phyloP scores from a whole-genome alignment of 2,888 invertebrate species.

The Stegophylla sp. region DNA sequence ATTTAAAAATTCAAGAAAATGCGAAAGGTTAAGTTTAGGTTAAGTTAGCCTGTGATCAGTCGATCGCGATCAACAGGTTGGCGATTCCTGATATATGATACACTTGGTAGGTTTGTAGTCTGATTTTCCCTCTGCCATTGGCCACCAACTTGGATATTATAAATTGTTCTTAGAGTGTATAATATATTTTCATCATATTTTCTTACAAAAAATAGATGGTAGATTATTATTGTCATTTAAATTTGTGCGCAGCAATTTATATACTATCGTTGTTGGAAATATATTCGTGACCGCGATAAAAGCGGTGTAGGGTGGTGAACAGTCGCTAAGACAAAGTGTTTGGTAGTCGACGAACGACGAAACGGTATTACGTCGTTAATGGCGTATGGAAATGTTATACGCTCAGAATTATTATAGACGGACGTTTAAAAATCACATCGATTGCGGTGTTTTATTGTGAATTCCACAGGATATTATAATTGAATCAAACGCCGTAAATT shows the following conservation, averaged over 20 bases:
- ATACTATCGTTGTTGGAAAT: too few species aligned
- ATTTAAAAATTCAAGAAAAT: too few species aligned
- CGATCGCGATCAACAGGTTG: too few species aligned
- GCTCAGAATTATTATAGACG: neutral
- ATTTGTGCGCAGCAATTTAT: neutral
- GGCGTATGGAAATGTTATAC: neutral
- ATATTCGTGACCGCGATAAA: neutral
- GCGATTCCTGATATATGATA: too few species aligned
- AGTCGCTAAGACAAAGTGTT: neutral
- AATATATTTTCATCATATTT: too few species aligned
- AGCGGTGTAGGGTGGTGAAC: neutral
- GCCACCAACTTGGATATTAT: too few species aligned
- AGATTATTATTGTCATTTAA: neutral
- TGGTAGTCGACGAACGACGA: neutral
- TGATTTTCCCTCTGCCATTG: too few species aligned
- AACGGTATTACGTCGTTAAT: neutral
- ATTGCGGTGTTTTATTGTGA: neutral
- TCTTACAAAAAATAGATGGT: too few species aligned
- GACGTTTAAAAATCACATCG: neutral
- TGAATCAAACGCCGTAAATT: constrained; percentile 1
- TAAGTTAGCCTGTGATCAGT: too few species aligned
- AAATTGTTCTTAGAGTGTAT: too few species aligned
- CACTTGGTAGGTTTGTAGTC: too few species aligned
- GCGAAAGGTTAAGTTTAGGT: too few species aligned
- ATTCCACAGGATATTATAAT: constrained; percentile 11